Evolutionary conservation across 2,888 invertebrate genomes (phyloP), one percentile per base, ranked within the genome.

Genomic region (Odontomyia ornata): DNA sequence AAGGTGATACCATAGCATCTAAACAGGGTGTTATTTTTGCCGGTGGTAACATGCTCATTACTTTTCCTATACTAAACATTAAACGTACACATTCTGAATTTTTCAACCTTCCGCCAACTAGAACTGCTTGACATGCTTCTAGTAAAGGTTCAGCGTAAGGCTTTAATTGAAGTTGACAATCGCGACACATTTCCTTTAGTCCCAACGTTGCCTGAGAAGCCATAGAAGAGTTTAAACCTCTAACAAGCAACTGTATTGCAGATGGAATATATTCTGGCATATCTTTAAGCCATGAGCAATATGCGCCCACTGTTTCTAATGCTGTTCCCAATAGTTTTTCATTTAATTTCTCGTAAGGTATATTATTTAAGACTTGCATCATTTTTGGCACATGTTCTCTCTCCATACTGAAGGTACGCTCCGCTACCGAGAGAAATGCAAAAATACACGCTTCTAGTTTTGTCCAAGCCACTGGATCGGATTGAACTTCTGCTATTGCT

Each of bases 181-280:
- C 95, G 46, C 93, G 89, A 43, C 95, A 92, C 52, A 98, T 90
- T 83, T 96, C 96, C 84, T 96, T 95, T 13, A 97, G 88, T 27
- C 97, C 96, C 85, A 96, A 91, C 2, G 96, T 96, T 0, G 95
- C 93, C 76, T 94, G 91, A 3, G 94, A 92, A 0, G 93, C 91
- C 79, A 94, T 92, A 30, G 91, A 89, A 0, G 90, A 87, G 80
- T 91, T 89, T 13, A 95, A 85, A 0, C 93, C 93, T 46, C 91
- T 87, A 18, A 90, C 88, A 1, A 94, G 86, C 25, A 95, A 86
- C n/a, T 92, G 91, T 76, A 95, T 88, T 5, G 93, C 90, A 77
- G 89, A 89, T 28, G 89, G 89, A 80, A 95, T 87, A 84, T 91
- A 90, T 21, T 90, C 89, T 0, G 92, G 91, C 86, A 94, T 92